phyloP scores from a whole-genome alignment of 1,140 invertebrate species.

The Armadillidium nasatum region DNA sequence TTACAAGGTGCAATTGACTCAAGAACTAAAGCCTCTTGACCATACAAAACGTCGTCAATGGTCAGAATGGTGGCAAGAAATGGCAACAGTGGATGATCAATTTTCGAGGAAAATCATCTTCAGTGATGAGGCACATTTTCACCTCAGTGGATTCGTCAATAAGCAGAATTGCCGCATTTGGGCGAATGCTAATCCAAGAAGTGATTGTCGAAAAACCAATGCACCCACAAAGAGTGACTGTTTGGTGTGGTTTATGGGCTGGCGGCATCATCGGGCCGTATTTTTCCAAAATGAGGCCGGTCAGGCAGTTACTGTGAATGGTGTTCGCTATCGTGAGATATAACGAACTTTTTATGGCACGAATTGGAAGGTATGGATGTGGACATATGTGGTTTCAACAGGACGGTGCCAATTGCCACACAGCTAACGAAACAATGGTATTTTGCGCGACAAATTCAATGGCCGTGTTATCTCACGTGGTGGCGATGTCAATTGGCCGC shows the following conservation, averaged over 20 bases:
- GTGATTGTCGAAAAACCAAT: conserved; percentile 47
- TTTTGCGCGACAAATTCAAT: too few relatives aligned
- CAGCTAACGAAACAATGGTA: too few relatives aligned
- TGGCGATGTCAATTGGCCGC: conserved; percentile 50
- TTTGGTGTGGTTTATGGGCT: conserved; percentile 49
- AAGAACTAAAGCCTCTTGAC: too few relatives aligned
- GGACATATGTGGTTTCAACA: conserved; percentile 15
- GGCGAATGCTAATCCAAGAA: conserved; percentile 46
- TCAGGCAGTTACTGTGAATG: conserved; percentile 36
- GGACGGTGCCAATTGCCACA: conserved; percentile 5
- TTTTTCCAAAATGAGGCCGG: conserved; percentile 27
- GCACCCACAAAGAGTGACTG: conserved; percentile 48
- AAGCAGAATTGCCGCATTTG: conserved; percentile 47
- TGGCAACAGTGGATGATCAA: too few relatives aligned
- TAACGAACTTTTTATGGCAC: conserved; percentile 35
- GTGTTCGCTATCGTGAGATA: conserved; percentile 38
- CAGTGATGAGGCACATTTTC: conserved; percentile 46
- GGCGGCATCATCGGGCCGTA: conserved; percentile 48
- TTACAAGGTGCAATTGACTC: too few relatives aligned
- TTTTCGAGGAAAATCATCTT: conserved; percentile 46
- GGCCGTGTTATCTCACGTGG: conserved; percentile 34
- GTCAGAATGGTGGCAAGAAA: too few relatives aligned
- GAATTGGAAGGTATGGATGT: conserved; percentile 5
- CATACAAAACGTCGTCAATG: too few relatives aligned
- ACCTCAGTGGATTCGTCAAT: conserved; percentile 45